Conservation (phyloP, 2,888 invertebrate species). For the Drosophila anomelani region DNA sequence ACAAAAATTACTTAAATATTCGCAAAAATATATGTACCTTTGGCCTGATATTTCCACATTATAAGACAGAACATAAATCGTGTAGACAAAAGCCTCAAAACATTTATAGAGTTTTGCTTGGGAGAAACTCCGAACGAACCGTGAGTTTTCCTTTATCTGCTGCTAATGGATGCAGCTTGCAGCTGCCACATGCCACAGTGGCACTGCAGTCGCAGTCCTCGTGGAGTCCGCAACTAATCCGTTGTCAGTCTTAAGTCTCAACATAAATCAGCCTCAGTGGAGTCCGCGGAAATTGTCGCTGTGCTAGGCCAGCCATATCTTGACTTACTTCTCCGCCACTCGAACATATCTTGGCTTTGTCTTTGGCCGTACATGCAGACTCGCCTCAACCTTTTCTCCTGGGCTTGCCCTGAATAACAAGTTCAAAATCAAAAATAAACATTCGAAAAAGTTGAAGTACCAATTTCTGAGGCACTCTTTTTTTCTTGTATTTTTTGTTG, state of each 20-base stretch:
- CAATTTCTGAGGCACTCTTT: constrained; percentile 60
- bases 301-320: constrained; percentile 30
- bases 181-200: constrained; percentile 52
- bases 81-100: constrained; percentile 31
- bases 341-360: constrained; percentile 25
- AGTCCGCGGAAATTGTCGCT: constrained; percentile 52
- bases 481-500: neutral
- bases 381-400: constrained; percentile 8
- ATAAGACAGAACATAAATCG: constrained; percentile 32
- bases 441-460: constrained; percentile 67
- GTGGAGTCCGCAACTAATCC: constrained; percentile 75
- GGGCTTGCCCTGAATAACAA: constrained; percentile 46
- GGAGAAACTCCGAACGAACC: constrained; percentile 20
- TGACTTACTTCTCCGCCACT: constrained; percentile 35
- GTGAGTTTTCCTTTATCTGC: constrained; percentile 67
- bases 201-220: constrained; percentile 16
- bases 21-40: neutral
- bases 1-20: neutral
- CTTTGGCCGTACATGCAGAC: constrained; percentile 9
- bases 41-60: constrained; percentile 8
- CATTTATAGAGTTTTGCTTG: constrained; percentile 35
- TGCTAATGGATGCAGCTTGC: constrained; percentile 79
- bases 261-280: constrained; percentile 71
- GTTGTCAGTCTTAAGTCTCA: constrained; percentile 71
- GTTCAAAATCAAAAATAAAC: constrained; percentile 66